A percentile compares a stretch with the other conserved stretches of the same genome.
These are phyloP conservation scores for Odontocerum albicorne DNA, from an alignment of 2,888 invertebrate genomes.

Conservation along the genomic window DNA sequence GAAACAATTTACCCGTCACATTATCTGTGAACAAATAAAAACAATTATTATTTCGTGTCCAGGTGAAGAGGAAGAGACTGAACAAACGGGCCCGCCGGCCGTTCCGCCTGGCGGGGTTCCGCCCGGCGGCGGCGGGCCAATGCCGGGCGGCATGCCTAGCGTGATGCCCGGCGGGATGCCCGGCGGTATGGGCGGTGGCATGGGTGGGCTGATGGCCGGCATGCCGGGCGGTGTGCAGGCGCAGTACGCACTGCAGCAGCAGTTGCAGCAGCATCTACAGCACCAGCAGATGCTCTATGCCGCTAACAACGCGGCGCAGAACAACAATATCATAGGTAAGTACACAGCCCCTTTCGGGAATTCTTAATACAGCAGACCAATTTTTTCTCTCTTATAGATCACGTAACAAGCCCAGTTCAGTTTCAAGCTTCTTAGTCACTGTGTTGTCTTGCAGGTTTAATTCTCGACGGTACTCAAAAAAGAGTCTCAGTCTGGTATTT, in stretches of 20 bases:
- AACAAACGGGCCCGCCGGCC: conserved; percentile 8
- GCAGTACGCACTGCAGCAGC: conserved; percentile 63
- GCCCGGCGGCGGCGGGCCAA: conserved; percentile 40
- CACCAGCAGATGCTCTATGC: conserved; percentile 55
- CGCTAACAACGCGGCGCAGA: conserved; percentile 47
- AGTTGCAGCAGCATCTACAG: conserved; percentile 62
- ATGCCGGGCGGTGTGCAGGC: conserved; percentile 59
- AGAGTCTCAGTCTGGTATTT: no score
- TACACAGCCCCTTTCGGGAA: no score
- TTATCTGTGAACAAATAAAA: no score
- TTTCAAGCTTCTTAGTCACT: no score
- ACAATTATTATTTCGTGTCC: conserved; percentile 39
- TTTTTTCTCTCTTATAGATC: no score
- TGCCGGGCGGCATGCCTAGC: conserved; percentile 35
- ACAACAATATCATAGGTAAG: conserved; percentile 61
- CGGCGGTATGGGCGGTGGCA: conserved; percentile 39
- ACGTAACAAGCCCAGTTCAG: no score
- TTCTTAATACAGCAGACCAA: no score
- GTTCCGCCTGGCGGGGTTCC: conserved; percentile 1
- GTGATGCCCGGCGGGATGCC: conserved; percentile 1
- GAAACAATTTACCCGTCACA: no score
- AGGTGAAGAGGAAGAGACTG: conserved; percentile 53
- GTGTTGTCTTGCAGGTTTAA: no score
- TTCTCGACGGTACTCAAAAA: no score
- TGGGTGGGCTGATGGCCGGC: conserved; percentile 36